Evolutionary conservation across 2,888 invertebrate genomes (phyloP).

Genomic region (Drosophila leonis): DNA sequence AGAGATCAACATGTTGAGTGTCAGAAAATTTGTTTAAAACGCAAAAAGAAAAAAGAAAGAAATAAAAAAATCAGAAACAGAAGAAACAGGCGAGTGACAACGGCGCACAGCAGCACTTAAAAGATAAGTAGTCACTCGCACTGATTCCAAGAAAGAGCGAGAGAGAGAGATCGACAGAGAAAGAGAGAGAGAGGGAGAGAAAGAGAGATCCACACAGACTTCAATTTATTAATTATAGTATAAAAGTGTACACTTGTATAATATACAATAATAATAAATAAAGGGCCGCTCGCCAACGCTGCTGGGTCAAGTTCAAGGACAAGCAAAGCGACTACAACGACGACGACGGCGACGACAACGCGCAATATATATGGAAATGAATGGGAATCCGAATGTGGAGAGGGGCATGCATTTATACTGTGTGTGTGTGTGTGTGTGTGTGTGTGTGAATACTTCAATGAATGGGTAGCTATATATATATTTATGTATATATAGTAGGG

Average conservation of each 20-base stretch:
- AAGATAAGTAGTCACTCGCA: constrained; percentile 25
- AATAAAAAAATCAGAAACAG: constrained; percentile 10
- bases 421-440: constrained; percentile 22
- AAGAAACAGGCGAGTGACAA: constrained; percentile 29
- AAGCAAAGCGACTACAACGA: constrained; percentile 56
- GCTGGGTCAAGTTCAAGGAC: constrained; percentile 81
- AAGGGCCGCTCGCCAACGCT: constrained; percentile 70
- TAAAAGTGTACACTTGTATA: constrained; percentile 52
- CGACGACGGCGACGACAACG: constrained; percentile 12
- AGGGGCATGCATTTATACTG: constrained; percentile 22
- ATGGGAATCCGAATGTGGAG: constrained; percentile 44
- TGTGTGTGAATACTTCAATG: constrained; percentile 46
- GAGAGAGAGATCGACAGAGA: constrained; percentile 15
- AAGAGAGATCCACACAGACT: constrained; percentile 29
- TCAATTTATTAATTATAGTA: constrained; percentile 73
- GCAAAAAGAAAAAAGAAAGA: constrained; percentile 46
- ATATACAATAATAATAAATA: constrained; percentile 64
- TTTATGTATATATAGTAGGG: constrained; percentile 27
- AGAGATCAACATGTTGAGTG: constrained; percentile 56
- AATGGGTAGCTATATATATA: constrained; percentile 31
- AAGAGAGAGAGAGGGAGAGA: constrained; percentile 10
- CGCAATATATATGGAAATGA: constrained; percentile 68
- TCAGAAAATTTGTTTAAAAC: constrained; percentile 60
- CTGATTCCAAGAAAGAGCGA: constrained; percentile 2
- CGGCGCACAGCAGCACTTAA: constrained; percentile 32